These are phyloP conservation scores for Arge pagana DNA, from an alignment of 2,888 invertebrate genomes.

Conservation along the genomic window DNA sequence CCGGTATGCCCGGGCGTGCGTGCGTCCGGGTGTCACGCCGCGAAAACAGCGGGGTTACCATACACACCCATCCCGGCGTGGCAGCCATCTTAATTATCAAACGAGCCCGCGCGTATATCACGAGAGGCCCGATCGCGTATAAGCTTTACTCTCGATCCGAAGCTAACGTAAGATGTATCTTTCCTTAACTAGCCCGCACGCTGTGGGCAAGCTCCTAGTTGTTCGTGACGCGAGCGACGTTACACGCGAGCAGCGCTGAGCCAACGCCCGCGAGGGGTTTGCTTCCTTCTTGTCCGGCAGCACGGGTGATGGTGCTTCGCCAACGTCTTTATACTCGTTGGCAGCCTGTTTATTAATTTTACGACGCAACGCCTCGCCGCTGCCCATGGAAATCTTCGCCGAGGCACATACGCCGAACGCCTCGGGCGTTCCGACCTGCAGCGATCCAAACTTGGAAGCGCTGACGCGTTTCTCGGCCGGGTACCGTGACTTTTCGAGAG, in stretches of 20 bases:
- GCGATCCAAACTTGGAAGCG: no score
- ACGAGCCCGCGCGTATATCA: constrained; percentile 16
- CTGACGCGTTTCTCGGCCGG: not conserved
- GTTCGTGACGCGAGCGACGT: no score
- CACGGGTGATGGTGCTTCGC: not conserved
- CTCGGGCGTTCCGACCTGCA: constrained; percentile 35
- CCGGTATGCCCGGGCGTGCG: constrained; percentile 45
- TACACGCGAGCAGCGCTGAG: not conserved
- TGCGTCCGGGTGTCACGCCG: constrained; percentile 43
- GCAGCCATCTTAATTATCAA: constrained; percentile 47
- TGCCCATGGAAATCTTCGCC: no score
- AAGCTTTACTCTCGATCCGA: not conserved
- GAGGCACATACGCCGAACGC: no score
- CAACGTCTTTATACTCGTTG: constrained; percentile 5
- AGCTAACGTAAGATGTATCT: constrained; percentile 1
- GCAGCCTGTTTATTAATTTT: constrained; percentile 7
- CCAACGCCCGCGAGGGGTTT: not conserved
- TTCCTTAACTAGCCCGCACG: constrained; percentile 5
- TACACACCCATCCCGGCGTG: constrained; percentile 33
- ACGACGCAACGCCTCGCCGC: not conserved
- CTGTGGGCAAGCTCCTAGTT: no score
- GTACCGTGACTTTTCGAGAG: no score
- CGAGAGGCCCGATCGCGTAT: not conserved
- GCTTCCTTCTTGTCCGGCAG: not conserved
- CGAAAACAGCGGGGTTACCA: constrained; percentile 45